Conservation (phyloP, 2,113 vertebrate genomes). For the Epinephelus fuscoguttatus region DNA sequence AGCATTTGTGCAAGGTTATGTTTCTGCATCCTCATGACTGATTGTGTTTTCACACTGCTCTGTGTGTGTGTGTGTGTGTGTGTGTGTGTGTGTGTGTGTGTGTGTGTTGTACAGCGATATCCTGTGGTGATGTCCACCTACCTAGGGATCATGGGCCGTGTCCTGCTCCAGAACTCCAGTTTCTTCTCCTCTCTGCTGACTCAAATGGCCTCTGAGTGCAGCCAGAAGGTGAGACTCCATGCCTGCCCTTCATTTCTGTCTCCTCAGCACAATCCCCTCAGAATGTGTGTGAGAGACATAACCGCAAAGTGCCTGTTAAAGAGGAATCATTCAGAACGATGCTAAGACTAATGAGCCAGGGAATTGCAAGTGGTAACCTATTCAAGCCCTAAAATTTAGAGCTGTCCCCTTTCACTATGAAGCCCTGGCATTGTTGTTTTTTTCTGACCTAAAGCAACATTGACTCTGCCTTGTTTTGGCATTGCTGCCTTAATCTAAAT, state of each 20-base stretch:
- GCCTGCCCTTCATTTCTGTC: constrained; percentile 59
- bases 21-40: constrained; percentile 7
- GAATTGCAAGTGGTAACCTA: constrained; percentile 57
- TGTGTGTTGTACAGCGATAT: constrained; percentile 87
- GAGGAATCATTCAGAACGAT: constrained; percentile 44
- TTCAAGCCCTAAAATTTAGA: constrained; percentile 1
- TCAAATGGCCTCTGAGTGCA: constrained; percentile 92
- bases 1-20: background rate
- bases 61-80: constrained; percentile 24
- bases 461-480: constrained; percentile 18
- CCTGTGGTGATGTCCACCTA: constrained; percentile 98
- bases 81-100: constrained; percentile 34
- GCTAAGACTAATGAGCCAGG: constrained; percentile 62
- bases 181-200: constrained; percentile 94
- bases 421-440: constrained; percentile 20
- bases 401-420: background rate
- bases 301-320: constrained; percentile 59
- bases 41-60: background rate
- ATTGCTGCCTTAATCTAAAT: constrained; percentile 31
- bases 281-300: constrained; percentile 22
- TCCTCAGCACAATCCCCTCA: constrained; percentile 48
- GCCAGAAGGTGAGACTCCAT: constrained; percentile 89
- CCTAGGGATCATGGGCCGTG: constrained; percentile 92
- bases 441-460: constrained; percentile 15
- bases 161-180: constrained; percentile 93